Evolutionary conservation across 1,140 invertebrate genomes (phyloP), one percentile per base, ranked within the genome.

Genomic region (Drosophila pseudoananassae): DNA sequence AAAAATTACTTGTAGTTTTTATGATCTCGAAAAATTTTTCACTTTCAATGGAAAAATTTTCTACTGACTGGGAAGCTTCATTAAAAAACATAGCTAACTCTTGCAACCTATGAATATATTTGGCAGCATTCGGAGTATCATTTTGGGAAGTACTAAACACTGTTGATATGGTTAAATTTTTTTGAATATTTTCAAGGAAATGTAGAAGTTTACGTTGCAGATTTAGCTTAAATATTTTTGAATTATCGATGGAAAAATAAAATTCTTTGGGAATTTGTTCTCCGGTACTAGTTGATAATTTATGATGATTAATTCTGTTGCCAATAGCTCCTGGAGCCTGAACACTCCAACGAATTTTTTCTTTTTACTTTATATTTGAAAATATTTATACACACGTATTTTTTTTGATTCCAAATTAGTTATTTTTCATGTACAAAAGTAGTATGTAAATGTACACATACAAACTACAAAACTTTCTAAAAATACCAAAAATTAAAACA

Each of bases 181-280:
- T 72, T 27, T 91, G 89, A 1, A 91, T 43, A 47, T 76, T 77
- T 75, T 91, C 90, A 4, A 84, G 12, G 51, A 91, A 91, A 46
- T 88, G 66, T 3, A 56, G 59, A 7, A 91, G 33, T 15, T 65
- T 61, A 43, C 50, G 27, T 36, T 91, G 85, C n/a, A 91, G 49
- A 4, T 43, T 51, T 31, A 56, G 52, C 49, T 91, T 91, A 4
- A 66, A 70, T 0, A n/a, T 1, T 33, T 90, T 79, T 0, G 90
- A 72, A 5, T 33, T 56, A 25, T 52, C 23, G 1, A 76, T 64
- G 0, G 75, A 25, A 55, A 63, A 52, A 33, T 72, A 91, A 60
- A 88, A 91, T 20, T 78, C 20, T 4, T 61, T 27, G 0, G 85
- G 75, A 64, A 91, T 69, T 8, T 84, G 70, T 10, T 76, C 79